Evolutionary conservation across 2,113 vertebrate species (phyloP).

Genomic region (Sigmodon hispidus): DNA sequence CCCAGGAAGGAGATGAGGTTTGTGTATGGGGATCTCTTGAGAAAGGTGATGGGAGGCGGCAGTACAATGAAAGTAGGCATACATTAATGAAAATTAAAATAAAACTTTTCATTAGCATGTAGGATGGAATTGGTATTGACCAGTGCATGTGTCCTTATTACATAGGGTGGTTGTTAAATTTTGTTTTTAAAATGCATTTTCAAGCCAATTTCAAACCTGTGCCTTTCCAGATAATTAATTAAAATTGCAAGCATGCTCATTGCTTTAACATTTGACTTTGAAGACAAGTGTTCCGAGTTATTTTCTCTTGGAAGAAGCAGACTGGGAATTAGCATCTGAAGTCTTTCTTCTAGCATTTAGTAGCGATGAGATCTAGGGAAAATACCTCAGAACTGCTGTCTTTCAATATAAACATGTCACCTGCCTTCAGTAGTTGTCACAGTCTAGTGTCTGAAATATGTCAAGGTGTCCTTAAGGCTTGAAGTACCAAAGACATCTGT

Average conservation of each 20-base stretch:
- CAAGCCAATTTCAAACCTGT: neutral
- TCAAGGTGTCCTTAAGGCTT: neutral
- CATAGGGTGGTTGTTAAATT: neutral
- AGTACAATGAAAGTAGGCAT: neutral
- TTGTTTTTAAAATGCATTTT: neutral
- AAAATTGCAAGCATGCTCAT: neutral
- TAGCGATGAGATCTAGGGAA: neutral
- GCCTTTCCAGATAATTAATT: neutral
- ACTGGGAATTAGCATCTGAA: neutral
- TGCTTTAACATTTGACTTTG: conserved; percentile 16
- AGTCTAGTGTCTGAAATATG: conserved; percentile 3
- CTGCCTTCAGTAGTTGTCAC: neutral
- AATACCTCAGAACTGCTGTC: neutral
- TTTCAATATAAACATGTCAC: neutral
- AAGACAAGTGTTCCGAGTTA: neutral
- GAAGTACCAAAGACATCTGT: neutral
- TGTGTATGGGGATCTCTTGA: conserved; percentile 53
- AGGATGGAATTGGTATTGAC: neutral
- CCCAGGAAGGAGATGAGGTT: conserved; percentile 94
- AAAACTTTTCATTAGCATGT: neutral
- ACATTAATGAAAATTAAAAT: neutral
- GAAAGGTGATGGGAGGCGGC: neutral
- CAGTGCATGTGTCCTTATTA: neutral
- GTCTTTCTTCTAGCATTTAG: neutral
- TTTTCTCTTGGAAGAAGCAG: neutral